Base-by-base conservation (phyloP, 2,797 vertebrate species). In the Diplodus sargus region DNA sequence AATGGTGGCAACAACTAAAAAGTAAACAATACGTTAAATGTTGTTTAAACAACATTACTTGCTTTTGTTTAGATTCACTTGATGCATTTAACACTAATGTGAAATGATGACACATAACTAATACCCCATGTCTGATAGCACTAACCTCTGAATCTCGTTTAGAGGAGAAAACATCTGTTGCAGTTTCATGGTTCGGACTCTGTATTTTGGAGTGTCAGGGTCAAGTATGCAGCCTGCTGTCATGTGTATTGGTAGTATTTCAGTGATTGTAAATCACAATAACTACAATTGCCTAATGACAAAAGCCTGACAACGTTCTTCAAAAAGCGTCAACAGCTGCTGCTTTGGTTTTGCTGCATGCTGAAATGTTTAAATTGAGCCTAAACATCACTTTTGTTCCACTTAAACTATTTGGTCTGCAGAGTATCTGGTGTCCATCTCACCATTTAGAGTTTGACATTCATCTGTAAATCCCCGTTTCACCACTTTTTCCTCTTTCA, bases 401-500 rank as follows among this genome's bases (percentile, higher is more conserved):
- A 53, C 67, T 80, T 78, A 68, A 82, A 79, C 54, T 74, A 83
- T 81, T 84, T 56, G 66, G 73, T 73, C 77, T 85, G 63, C 56
- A 4, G 47, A 65, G 67, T 68, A 82, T 89, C 80, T 86, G 78
- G 70, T 70, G 75, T 82, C 72, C 60, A 52, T 83, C 79, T 85
- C 45, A 1, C 49, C 60, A 81, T 61, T 84, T 74, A 57, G 57
- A 79, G 60, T 76, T 84, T 76, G 74, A 89, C 81, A 80, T 70
- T 16, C 74, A 81, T 84, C 74, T 79, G 69, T 69, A 76, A 83
- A 89, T 86, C 76, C 77, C 60, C 20, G n/a, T 76, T 80, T 87
- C 64, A 67, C 54, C 67, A 74, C 67, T 79, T 74, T 76, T 60
- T 69, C 61, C 47, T 51, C 42, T 68, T 79, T 85, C 62, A 75